Base-by-base conservation (phyloP, 2,888 invertebrate species). In the Yponomeuta malinellus region DNA sequence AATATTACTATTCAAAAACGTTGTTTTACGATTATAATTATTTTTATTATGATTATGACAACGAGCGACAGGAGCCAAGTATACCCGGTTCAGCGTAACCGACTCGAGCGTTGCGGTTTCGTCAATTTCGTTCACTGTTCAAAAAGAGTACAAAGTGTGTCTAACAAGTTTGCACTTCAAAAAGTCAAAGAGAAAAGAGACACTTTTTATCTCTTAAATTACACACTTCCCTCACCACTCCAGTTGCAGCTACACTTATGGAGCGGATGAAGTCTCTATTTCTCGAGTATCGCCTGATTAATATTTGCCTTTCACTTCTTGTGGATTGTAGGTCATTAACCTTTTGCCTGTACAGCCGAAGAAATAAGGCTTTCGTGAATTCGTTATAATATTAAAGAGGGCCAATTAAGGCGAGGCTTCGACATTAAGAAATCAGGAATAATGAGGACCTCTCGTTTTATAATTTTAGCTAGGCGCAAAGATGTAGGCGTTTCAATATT, bases 221-320 rank as follows among this genome's bases (percentile, higher is more conserved):
- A 59, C 15, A 59, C 15, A 15, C 15, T 59, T 15, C 52, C 52
- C 52, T 59, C 15, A 0, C 15, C 52, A 59, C 52, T 59, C 15
- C 12, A 1, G 52, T 4, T 15, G 52, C 52, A 59, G 52, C 89
- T 89, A 89, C 84, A 83, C 12, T 59, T 59, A 15, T 59, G 15
- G 5, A 59, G 52, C 15, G 5, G 15, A 15, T 15, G 12, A 15
- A 59, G 52, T 59, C 52, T 59, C 77, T 82, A 80, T 83, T 83
- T 85, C 85, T 83, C 87, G 83, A 80, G 81, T 87, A 87, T 86
- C 85, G 84, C 87, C 84, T 86, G 86, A 89, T 89, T 88, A 90
- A 90, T 90, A 89, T 89, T 90, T 89, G 87, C 87, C 83, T 87
- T 88, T 82, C 84, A 84, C 87, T 89, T 86, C 83, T 86, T 85